phyloP scores from a whole-genome alignment of 2,113 vertebrate species.

The Rhynchomys soricoides region DNA sequence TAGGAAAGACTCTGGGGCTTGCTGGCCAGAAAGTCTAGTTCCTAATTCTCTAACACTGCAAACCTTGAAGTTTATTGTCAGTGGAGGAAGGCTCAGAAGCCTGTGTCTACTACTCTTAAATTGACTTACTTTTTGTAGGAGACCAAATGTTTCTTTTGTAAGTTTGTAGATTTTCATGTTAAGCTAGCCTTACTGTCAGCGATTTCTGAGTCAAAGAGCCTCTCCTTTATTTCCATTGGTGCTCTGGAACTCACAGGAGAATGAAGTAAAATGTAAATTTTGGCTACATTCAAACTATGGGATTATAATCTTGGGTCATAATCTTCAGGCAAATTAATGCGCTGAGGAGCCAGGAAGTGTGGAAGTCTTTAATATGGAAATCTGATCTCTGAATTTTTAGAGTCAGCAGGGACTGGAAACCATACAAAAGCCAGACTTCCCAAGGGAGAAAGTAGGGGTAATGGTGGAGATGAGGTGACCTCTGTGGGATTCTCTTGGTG shows the following conservation, averaged over 20 bases:
- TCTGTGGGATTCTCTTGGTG: not conserved
- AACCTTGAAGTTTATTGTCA: not conserved
- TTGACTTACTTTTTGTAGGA: not conserved
- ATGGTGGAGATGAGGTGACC: not conserved
- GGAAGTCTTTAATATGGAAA: conserved; percentile 36
- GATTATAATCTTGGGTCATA: not conserved
- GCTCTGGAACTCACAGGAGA: not conserved
- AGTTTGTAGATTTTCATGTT: not conserved
- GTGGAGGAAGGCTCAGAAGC: not conserved
- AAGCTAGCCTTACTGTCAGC: not conserved
- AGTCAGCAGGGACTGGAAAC: conserved; percentile 45
- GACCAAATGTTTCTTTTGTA: not conserved
- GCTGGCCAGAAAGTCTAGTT: not conserved
- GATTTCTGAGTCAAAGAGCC: not conserved
- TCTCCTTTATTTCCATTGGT: not conserved
- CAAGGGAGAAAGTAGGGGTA: not conserved
- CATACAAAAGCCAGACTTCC: conserved; percentile 49
- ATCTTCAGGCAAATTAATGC: not conserved
- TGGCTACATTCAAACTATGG: not conserved
- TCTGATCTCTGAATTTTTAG: conserved; percentile 26
- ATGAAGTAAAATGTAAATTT: conserved; percentile 28
- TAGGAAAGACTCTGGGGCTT: not conserved
- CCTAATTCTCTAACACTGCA: not conserved
- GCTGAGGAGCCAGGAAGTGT: not conserved
- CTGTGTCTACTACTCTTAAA: not conserved